Base-by-base conservation (phyloP, 2,113 vertebrate genomes). In the Chionodraco myersi region DNA sequence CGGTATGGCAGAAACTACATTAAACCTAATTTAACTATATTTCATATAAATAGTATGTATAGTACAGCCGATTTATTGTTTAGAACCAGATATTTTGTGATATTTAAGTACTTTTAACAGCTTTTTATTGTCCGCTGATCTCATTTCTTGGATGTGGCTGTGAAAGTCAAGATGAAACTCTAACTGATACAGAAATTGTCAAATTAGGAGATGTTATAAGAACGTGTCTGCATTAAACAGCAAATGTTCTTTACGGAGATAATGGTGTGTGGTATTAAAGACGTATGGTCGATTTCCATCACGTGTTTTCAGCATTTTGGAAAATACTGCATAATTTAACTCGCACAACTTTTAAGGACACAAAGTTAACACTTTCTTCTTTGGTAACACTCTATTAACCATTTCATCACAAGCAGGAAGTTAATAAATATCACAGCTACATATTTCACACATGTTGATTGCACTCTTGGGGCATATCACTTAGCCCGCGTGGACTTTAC, bases 391-490 rank as follows among this genome's bases (percentile, higher is more conserved):
- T 51, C 57, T 49, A 69, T 80, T 75, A 66, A 44, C 26, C 51
- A 15, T 16, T 68, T 12, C 34, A 53, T 14, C 69, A 70, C 62
- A 4, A 10, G 5, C 15, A 67, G 84, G 80, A 87, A 83, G 84
- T 88, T 68, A 71, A 82, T 85, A 79, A 89, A 78, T 61, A 87
- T 83, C 56, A n/a, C 13, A 36, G 72, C 54, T 60, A 41, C 72
- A 80, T 83, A 81, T 86, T 80, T 88, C 15, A 87, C 66, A 62
- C 47, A 16, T 75, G 84, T 64, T 83, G 84, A 89, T 79, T 80
- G 77, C 77, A 23, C 86, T 90, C 84, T 66, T 21, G 88, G 78
- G 82, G 48, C 73, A 58, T 51, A 82, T 84, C 70, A 69, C 76
- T 67, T 68, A 53, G 53, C 70, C 71, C 21, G 76, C 41, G 71